phyloP scores from a whole-genome alignment of 1,140 invertebrate species.

The Ladona fulva region DNA sequence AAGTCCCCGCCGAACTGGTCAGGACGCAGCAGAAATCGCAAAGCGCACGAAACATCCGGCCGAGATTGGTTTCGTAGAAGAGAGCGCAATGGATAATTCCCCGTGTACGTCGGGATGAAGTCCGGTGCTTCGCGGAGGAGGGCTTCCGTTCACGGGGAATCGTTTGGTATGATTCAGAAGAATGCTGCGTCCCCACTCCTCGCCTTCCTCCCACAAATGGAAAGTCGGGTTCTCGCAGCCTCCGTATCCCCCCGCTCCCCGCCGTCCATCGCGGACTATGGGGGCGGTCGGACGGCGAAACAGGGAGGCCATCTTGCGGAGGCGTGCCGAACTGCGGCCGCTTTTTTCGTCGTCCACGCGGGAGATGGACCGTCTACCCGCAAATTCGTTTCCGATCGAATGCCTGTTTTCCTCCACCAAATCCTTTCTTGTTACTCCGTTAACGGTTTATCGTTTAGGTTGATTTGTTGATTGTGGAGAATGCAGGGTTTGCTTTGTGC shows the following conservation, averaged over 20 bases:
- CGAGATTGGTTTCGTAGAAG: too few species aligned
- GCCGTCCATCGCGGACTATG: not conserved
- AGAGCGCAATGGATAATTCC: too few species aligned
- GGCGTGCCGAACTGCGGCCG: not conserved
- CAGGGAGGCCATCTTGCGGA: slow-evolving; percentile 1
- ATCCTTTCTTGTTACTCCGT: too few species aligned
- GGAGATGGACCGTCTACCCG: not conserved
- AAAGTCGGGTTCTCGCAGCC: not conserved
- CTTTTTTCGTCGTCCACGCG: not conserved
- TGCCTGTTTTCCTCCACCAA: too few species aligned
- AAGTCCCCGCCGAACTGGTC: not conserved
- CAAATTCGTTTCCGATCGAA: too few species aligned
- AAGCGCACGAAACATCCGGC: too few species aligned
- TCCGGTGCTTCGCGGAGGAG: too few species aligned
- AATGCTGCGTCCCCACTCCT: not conserved
- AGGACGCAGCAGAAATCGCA: not conserved
- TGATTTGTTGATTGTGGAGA: too few species aligned
- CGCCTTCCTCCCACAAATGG: not conserved
- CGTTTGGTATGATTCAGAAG: not conserved
- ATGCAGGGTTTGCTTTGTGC: too few species aligned
- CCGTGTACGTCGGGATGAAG: too few species aligned
- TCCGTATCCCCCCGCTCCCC: not conserved
- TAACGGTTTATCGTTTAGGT: too few species aligned
- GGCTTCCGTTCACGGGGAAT: too few species aligned
- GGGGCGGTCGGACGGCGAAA: not conserved